phyloP scores from a whole-genome alignment of 2,797 vertebrate genomes.

The Coregonus suidteri region DNA sequence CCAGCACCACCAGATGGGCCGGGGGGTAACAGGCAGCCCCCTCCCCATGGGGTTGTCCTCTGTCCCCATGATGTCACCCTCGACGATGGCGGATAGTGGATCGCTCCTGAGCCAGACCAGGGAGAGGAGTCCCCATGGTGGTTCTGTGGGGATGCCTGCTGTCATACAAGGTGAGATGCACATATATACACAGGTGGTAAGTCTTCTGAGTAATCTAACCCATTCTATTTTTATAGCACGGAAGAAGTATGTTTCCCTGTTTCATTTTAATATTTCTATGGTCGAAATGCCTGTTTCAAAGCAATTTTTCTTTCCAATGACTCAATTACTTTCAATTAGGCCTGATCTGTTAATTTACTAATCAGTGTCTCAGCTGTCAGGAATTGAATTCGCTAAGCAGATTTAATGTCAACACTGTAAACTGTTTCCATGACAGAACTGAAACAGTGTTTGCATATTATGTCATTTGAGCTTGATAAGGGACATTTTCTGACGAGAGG shows the following conservation, averaged over 20 bases:
- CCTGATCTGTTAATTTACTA: not conserved
- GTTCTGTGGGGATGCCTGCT: slow-evolving; percentile 55
- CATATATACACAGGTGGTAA: not conserved
- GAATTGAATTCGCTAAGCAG: not conserved
- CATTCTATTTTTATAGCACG: slow-evolving; percentile 1
- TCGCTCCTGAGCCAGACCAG: slow-evolving; percentile 69
- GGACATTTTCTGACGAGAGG: too few relatives aligned
- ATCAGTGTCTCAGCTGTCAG: not conserved
- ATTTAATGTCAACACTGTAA: not conserved
- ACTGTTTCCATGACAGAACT: not conserved
- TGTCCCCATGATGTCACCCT: slow-evolving; percentile 64
- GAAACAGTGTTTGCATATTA: not conserved
- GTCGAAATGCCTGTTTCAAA: not conserved
- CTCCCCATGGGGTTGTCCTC: slow-evolving; percentile 63
- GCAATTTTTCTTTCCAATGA: not conserved
- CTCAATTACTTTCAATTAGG: not conserved
- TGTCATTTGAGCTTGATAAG: too few relatives aligned
- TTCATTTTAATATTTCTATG: not conserved
- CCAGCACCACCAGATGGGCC: slow-evolving; percentile 68
- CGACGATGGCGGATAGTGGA: slow-evolving; percentile 61
- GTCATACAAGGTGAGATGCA: slow-evolving; percentile 68
- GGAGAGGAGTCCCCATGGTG: slow-evolving; percentile 65
- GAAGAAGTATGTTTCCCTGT: not conserved
- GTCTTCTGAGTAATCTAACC: not conserved
- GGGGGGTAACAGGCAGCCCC: slow-evolving; percentile 68